A percentile compares a stretch with the other conserved stretches of the same genome.
Evolutionary conservation across 2,888 invertebrate genomes (phyloP).

Genomic region (Diarsia brunnea): DNA sequence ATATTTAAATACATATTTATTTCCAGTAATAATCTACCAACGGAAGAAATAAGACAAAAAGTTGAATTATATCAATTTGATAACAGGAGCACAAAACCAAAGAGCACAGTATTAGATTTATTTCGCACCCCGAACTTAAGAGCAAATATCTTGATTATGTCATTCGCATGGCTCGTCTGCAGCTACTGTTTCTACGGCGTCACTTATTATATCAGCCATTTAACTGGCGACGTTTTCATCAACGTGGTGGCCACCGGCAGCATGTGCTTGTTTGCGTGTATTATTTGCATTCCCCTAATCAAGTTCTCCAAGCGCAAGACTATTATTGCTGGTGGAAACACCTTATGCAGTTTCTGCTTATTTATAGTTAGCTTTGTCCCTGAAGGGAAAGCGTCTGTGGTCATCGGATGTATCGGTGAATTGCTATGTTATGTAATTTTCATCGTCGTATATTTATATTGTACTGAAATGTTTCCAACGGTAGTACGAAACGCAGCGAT

Average conservation of each 20-base stretch:
- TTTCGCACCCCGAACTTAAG: conserved; percentile 93
- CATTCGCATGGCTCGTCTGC: conserved; percentile 94
- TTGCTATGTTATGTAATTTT: conserved; percentile 95
- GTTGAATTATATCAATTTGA: conserved; percentile 80
- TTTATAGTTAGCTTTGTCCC: conserved; percentile 91
- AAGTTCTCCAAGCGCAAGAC: conserved; percentile 92
- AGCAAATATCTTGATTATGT: conserved; percentile 92
- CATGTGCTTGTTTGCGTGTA: conserved; percentile 90
- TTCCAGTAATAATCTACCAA: conserved; percentile 84
- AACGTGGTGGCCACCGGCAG: conserved; percentile 94
- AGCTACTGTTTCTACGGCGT: conserved; percentile 94
- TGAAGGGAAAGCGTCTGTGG: conserved; percentile 84
- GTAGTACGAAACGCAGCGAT: conserved; percentile 96
- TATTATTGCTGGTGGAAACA: conserved; percentile 91
- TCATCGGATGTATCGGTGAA: conserved; percentile 93
- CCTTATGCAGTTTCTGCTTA: conserved; percentile 91
- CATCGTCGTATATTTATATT: conserved; percentile 95
- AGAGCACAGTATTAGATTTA: conserved; percentile 90
- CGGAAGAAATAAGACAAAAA: conserved; percentile 80
- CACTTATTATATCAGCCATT: conserved; percentile 94
- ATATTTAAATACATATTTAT: conserved; percentile 30
- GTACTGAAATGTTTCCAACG: conserved; percentile 96
- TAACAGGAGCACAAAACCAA: conserved; percentile 67
- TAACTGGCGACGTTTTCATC: conserved; percentile 94
- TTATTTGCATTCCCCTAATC: conserved; percentile 91